These are phyloP conservation scores for Rhynchonycteris naso DNA, from an alignment of 2,797 vertebrate species.

Conservation along the genomic window DNA sequence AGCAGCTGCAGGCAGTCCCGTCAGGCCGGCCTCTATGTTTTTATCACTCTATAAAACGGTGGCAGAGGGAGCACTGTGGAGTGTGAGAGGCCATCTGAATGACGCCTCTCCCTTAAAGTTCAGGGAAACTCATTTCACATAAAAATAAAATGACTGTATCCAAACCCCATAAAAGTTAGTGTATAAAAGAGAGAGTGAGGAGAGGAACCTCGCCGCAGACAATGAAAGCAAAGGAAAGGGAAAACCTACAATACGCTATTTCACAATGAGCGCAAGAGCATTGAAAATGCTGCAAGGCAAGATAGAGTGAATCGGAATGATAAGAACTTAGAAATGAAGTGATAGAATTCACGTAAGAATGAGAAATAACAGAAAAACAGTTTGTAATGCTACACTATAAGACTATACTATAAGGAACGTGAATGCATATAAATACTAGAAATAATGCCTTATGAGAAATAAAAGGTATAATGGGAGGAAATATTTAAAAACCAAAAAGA, in stretches of 20 bases:
- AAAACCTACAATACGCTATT: neutral
- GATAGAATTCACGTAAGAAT: neutral
- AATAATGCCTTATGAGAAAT: neutral
- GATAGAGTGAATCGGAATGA: neutral
- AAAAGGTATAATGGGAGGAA: neutral
- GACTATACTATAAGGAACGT: neutral
- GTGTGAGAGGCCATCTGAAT: neutral
- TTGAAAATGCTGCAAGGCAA: neutral
- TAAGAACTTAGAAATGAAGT: neutral
- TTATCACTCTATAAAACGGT: neutral
- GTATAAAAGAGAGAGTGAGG: neutral
- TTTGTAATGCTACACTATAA: constrained; percentile 7
- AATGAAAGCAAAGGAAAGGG: neutral
- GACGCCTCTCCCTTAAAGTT: neutral
- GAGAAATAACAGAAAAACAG: constrained; percentile 17
- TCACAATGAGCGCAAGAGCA: neutral
- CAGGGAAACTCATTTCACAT: constrained; percentile 32
- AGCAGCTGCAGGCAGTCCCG: neutral
- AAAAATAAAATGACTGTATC: neutral
- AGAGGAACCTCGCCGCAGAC: neutral
- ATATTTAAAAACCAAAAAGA: neutral
- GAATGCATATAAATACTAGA: neutral
- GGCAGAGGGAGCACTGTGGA: neutral
- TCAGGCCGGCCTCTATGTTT: neutral
- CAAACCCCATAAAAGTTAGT: neutral